Evolutionary conservation across 2,888 invertebrate genomes (phyloP).

Genomic region (Polietes domitor): DNA sequence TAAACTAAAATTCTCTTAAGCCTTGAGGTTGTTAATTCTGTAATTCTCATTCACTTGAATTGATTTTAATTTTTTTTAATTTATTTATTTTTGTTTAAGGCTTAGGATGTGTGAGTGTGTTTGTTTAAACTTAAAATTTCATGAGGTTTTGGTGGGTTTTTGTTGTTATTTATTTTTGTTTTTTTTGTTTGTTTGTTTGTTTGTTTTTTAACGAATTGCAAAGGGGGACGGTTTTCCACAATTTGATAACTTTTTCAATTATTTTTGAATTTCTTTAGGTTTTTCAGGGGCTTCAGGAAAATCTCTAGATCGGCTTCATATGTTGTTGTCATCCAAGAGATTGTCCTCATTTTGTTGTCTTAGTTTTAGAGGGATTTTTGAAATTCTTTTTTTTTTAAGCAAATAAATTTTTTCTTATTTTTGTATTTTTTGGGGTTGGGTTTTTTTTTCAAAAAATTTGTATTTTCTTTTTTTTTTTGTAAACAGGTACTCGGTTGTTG

Average conservation of each 20-base stretch:
- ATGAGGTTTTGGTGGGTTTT: constrained; percentile 34
- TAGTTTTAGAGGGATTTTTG: not conserved
- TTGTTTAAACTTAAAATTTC: constrained; percentile 21
- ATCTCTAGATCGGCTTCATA: constrained; percentile 11
- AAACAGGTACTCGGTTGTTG: constrained; percentile 74
- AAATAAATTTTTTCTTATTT: constrained; percentile 36
- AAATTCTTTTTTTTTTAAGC: constrained; percentile 41
- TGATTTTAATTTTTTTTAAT: not conserved
- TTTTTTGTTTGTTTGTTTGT: constrained; percentile 1
- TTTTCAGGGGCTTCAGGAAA: not conserved
- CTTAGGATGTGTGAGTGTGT: not conserved
- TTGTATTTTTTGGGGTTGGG: constrained; percentile 56
- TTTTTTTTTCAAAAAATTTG: constrained; percentile 58
- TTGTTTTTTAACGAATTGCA: not conserved
- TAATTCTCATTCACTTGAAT: constrained; percentile 43
- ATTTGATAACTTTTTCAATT: too few relatives aligned
- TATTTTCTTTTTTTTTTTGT: constrained; percentile 33
- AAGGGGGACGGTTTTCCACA: not conserved
- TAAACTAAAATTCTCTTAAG: not conserved
- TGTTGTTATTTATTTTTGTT: not conserved
- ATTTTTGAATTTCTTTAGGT: constrained; percentile 22
- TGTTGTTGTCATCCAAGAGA: not conserved
- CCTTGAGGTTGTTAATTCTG: not conserved
- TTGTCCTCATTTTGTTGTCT: constrained; percentile 22
- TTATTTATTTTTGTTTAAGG: not conserved